Conservation (phyloP, 2,888 invertebrate genomes). For the Macrosoma leucophasiata region DNA sequence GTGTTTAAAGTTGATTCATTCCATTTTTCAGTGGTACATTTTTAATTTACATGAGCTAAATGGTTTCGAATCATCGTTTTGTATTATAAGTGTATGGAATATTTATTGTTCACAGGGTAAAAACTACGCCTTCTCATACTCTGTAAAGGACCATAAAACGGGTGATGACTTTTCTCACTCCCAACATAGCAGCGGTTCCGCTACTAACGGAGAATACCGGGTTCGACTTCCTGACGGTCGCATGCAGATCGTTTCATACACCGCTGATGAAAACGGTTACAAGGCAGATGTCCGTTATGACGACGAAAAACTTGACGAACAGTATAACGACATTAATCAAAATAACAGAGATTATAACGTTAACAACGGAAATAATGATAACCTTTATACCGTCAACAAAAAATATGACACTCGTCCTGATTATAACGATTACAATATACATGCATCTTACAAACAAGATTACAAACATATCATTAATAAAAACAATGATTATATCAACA, state of each 20-base stretch:
- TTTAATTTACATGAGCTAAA: too few species aligned
- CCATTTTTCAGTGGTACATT: too few species aligned
- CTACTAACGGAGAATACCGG: constrained; percentile 80
- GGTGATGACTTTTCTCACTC: constrained; percentile 82
- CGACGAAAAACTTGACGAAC: constrained; percentile 34
- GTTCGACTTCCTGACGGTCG: constrained; percentile 81
- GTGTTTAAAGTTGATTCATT: too few species aligned
- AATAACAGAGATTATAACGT: constrained; percentile 21
- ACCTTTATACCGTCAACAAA: constrained; percentile 8
- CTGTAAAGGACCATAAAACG: constrained; percentile 76
- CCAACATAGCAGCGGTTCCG: constrained; percentile 77
- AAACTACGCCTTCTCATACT: constrained; percentile 80
- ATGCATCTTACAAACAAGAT: constrained; percentile 11
- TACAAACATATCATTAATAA: constrained; percentile 15
- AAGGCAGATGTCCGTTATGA: constrained; percentile 80
- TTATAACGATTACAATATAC: too few species aligned
- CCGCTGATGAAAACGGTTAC: constrained; percentile 80
- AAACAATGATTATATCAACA: constrained; percentile 23
- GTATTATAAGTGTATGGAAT: neutral
- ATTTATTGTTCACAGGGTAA: constrained; percentile 44
- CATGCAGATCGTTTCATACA: constrained; percentile 79
- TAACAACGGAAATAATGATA: constrained; percentile 9
- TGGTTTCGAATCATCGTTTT: too few species aligned
- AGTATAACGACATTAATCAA: constrained; percentile 27
- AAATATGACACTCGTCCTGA: constrained; percentile 9